phyloP scores from a whole-genome alignment of 2,797 vertebrate genomes.

The Artibeus jamaicensis region DNA sequence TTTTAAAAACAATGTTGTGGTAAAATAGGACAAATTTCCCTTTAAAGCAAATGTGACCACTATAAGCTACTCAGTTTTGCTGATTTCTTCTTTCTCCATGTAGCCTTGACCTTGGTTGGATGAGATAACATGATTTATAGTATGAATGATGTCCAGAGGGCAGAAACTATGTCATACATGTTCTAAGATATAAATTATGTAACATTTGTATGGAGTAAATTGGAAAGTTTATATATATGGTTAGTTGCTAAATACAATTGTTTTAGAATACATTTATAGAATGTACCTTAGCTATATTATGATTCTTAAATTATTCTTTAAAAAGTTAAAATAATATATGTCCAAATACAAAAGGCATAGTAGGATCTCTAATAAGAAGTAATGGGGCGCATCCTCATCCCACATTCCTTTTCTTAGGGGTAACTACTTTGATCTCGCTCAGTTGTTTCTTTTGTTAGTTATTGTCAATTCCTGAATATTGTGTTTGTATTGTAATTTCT shows the following conservation, averaged over 20 bases:
- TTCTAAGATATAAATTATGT: constrained; percentile 49
- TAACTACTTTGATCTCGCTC: neutral
- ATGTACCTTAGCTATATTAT: neutral
- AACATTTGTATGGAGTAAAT: constrained; percentile 22
- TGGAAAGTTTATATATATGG: neutral
- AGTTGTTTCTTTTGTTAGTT: neutral
- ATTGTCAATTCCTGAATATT: neutral
- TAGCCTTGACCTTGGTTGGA: constrained; percentile 66
- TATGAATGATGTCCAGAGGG: constrained; percentile 48
- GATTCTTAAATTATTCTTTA: neutral
- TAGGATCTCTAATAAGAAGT: neutral
- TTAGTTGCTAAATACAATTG: constrained; percentile 18
- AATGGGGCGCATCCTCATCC: neutral
- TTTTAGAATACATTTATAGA: constrained; percentile 24
- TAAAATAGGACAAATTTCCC: neutral
- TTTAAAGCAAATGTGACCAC: constrained; percentile 43
- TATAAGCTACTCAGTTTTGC: constrained; percentile 15
- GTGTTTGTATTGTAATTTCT: neutral
- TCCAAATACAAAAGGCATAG: neutral
- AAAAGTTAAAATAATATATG: constrained; percentile 15
- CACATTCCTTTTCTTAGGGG: neutral
- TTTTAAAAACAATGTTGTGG: neutral
- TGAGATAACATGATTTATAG: constrained; percentile 50
- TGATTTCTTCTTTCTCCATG: constrained; percentile 45
- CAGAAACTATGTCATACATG: constrained; percentile 62